Base-by-base conservation (phyloP, 2,113 vertebrate species). In the Prietella phreatophila region DNA sequence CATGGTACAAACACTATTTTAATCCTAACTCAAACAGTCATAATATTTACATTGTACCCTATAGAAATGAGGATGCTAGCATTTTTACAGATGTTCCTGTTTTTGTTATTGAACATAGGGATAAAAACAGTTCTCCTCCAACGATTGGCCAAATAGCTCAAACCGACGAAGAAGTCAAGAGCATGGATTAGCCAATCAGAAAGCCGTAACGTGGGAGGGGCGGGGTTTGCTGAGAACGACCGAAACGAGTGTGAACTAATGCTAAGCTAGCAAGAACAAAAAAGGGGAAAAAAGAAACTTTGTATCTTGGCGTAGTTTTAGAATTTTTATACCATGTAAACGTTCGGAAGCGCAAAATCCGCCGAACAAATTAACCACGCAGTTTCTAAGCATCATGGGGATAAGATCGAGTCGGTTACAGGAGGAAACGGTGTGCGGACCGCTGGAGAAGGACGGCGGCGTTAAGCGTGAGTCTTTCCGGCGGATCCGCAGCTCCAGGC, bases 361-460 rank as follows among this genome's bases (percentile, higher is more conserved):
- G 19, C 22, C 19, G 11, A 36, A 3, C 10, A 3, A 15, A 30
- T 60, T 39, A 15, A 27, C 2, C 20, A 25, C 53, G 8, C 5
- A 1, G 25, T 10, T 69, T 20, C n/a, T 17, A 0, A 13, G 7
- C 50, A 30, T 13, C 13, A 96, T 96, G 95, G 95, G 95, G 79
- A 95, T 94, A 11, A 94, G 94, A 93, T 93, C 95, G 0, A 96
- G 95, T 86, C 95, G 95, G 88, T 91, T 95, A 50, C 95, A 95
- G 82, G 95, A 95, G 87, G 95, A 96, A 75, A 90, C 94, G 63
- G 90, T 93, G 33, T 88, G 94, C 83, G 84, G 69, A n/a, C 65
- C 95, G 27, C 88, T 93, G 53, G 93, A 95, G 56, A 94, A 92
- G 6, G 95, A 95, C 90, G 94, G 95, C 58, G 94, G 90, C 85